Base-by-base conservation (phyloP, 2,113 vertebrate genomes). In the Xyliphius kryptos region DNA sequence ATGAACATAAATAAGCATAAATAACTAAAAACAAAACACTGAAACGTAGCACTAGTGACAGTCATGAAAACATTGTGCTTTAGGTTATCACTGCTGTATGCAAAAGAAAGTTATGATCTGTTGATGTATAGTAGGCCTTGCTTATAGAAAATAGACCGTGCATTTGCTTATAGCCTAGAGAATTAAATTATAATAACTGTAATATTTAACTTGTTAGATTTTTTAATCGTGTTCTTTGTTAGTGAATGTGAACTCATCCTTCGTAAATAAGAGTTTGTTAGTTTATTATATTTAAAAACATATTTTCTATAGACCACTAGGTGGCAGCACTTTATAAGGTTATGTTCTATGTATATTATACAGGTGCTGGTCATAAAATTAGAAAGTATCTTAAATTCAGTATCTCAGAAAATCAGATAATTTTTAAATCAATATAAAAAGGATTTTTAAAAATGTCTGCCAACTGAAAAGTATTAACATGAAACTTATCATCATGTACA, bases 251-350 rank as follows among this genome's bases (percentile, higher is more conserved):
- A 54, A 37, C 3, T 8, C 1, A 7, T 26, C 26, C 2, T 52
- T n/a, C 4, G 6, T 51, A 20, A 2, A 13, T n/a, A n/a, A n/a
- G 14, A 13, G 19, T 50, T 50, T 12, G 19, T 22, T n/a, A 12
- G 3, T 14, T 50, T 5, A 7, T 20, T 21, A 21, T 21, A 16
- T 49, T 15, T 49, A 37, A 50, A 11, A 20, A n/a, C 16, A 15
- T 47, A 32, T 36, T 43, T 11, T 37, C 16, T 10, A 5, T 37
- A 1, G 16, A 21, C 52, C 63, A 53, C 69, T 40, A 20, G 69
- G 20, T 56, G 63, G 21, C 57, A 41, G 36, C 15, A 20, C 49
- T 47, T 58, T n/a, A 11, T 22, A 61, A 43, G n/a, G n/a, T n/a
- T n/a, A n/a, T n/a, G n/a, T n/a, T n/a, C n/a, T n/a, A n/a, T n/a